Evolutionary conservation across 2,888 invertebrate species (phyloP), one percentile per base, ranked within the genome.

Genomic region (Phortica okadai): DNA sequence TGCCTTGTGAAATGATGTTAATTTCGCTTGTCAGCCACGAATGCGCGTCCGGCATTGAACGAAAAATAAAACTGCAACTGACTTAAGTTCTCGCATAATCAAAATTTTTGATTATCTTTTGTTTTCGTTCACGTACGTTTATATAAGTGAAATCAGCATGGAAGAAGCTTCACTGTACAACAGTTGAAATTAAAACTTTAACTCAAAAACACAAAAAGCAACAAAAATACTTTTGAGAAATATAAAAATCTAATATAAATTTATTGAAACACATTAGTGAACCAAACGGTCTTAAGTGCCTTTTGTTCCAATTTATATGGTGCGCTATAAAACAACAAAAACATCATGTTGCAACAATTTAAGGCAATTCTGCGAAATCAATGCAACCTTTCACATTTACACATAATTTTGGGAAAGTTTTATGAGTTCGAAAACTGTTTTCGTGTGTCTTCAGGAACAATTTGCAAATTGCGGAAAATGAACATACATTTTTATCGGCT

Each of bases 1-100:
- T 84, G 50, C 50, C 2, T 33, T 33, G 79, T 84, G 87, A 86
- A 84, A 82, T 86, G 83, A 86, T 86, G 85, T 86, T 86, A 86
- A 86, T 86, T 86, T 86, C 70, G 44, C 33, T 44, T 74, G 77
- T 56, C 77, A 77, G 66, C 44, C 56, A 66, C 7, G 78, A 80
- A 80, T 70, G 78, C 79, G 79, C 79, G 75, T 64, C 79, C 76
- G 77, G 75, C 73, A 56, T 73, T 14, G 33, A 54, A 42, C 66
- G 21, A 67, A 70, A 72, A 76, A 54, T 44, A 16, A 67, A 14
- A 44, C 33, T 4, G 33, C 33, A 33, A 33, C 33, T 41, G 66
- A 25, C 11, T 42, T 72, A 74, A 44, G 59, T n/a, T 75, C 76
- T 81, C 72, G 72, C 54, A 11, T 21, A 10, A 16, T 72, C 16